Base-by-base conservation (phyloP, 2,113 vertebrate species). In the Semnornis frantzii region DNA sequence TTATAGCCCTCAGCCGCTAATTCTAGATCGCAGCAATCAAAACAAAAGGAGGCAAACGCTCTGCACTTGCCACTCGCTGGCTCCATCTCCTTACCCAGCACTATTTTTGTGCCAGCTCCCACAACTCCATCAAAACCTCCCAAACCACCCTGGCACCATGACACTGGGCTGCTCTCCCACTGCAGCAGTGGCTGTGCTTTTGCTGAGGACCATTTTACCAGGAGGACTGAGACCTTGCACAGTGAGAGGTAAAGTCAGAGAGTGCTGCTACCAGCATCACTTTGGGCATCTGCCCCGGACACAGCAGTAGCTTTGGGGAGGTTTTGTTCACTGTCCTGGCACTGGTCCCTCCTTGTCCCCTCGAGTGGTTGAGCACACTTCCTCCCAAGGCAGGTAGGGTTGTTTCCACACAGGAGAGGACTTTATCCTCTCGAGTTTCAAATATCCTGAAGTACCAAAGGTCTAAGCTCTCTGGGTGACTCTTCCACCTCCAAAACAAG, bases 111-210 rank as follows among this genome's bases (percentile, higher is more conserved):
- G 88, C 80, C 70, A 81, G 62, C 70, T 86, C 65, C 73, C 31
- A 19, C 5, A 63, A 7, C 34, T 59, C 78, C 79, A 13, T 15
- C 33, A 59, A 63, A 85, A 57, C 33, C 31, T 39, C 64, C 28
- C 0, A 0, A 58, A 24, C 42, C 0, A 0, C 37, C 28, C 25
- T 3, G 1, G 79, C 59, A 39, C 33, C 0, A 0, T 1, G 1
- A 28, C 8, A 27, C 66, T 0, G 0, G 28, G 83, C 37, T 31
- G 71, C 33, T 80, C 39, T 58, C 69, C 55, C 20, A 9, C 3
- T 6, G 66, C 66, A 59, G 62, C 54, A 8, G 50, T 12, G 0
- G 34, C 4, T 1, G 24, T 7, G 63, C 71, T 60, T 86, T 68
- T 7, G 3, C 50, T 55, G 37, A 37, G 72, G 44, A 66, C 73